Base-by-base conservation (phyloP, 37 sponge, comb jelly and placozoan genomes). In the Crambe crambe region DNA sequence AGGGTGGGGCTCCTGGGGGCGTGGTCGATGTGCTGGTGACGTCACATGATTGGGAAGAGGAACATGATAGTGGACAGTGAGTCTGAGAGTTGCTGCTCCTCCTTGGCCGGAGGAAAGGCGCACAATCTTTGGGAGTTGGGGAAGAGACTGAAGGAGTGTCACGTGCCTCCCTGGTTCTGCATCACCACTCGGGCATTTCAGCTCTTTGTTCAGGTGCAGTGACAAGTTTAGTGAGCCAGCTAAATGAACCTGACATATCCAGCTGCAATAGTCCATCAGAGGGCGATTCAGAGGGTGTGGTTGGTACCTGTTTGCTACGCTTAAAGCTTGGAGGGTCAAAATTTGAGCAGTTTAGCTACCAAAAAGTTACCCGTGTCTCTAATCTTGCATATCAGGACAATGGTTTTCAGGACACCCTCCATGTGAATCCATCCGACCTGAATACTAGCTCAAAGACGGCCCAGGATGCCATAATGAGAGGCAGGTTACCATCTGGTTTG, bases 81-180 rank as follows among this genome's bases (percentile, higher is more conserved):
- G 1, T 80, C 80, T 2, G 76, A 80, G 60, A 3, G 8, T 5
- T 88, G 88, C 57, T 78, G 81, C 10, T 60, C 47, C 8, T 2
- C 42, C 0, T 73, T 74, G 37, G 89, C 64, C 6, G 95, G 95
- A 23, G 95, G 95, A 29, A 94, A 94, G 58, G 91, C 91, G 30
- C 58, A 58, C 29, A 94, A 94, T 56, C 68, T 94, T 1, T 94
- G 95, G 93, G 30, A 78, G 42, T 68, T 92, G 70, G 70, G 81
- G n/a, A 36, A 56, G 42, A 43, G 15, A 25, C 66, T 65, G 66
- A 78, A 36, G 31, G 40, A 38, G 54, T 60, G 68, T 34, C 80
- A 29, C 12, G 91, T 94, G 0, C 95, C 95, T 35, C 47, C 39
- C 0, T 94, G 95, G 95, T 90, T 94, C 76, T 84, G 88, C 27